A percentile compares a stretch with the other conserved stretches of the same genome.
Conservation (phyloP, 2,113 vertebrate species). For the Colossoma macropomum region DNA sequence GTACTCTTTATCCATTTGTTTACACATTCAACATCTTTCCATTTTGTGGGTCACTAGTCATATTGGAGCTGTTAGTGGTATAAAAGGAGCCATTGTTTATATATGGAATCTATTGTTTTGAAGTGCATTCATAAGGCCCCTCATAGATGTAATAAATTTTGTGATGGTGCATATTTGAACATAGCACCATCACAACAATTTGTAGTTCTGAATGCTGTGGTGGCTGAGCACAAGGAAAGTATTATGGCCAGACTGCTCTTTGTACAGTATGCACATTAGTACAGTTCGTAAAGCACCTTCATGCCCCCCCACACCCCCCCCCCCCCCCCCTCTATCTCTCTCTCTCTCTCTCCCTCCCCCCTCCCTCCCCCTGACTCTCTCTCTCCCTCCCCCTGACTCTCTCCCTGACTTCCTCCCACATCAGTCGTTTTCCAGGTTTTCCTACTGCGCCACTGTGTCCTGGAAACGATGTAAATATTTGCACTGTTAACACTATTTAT, state of each 20-base stretch:
- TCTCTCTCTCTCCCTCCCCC: not conserved
- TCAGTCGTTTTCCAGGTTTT: conserved; percentile 39
- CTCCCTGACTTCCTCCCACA: conserved; percentile 14
- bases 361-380: not conserved
- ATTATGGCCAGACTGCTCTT: not conserved
- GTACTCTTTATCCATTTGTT: not conserved
- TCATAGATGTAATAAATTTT: not conserved
- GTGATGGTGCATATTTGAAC: not conserved
- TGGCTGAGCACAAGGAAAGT: not conserved
- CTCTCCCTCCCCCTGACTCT: not conserved
- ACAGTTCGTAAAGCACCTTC: not conserved
- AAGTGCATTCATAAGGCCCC: not conserved
- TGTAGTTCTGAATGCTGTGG: not conserved
- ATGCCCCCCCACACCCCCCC: too few relatives aligned
- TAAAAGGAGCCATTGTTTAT: not conserved
- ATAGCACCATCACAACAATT: too few relatives aligned
- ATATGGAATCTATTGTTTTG: not conserved
- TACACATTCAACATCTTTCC: not conserved
- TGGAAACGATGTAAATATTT: conserved; percentile 66
- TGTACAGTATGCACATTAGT: not conserved
- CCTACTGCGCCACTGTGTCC: conserved; percentile 43
- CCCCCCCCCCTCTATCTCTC: not conserved
- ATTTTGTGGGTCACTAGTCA: not conserved
- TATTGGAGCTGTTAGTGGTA: not conserved
- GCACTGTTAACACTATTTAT: conserved; percentile 50